Conservation (phyloP, 2,797 vertebrate genomes). For the Dryobates pubescens region DNA sequence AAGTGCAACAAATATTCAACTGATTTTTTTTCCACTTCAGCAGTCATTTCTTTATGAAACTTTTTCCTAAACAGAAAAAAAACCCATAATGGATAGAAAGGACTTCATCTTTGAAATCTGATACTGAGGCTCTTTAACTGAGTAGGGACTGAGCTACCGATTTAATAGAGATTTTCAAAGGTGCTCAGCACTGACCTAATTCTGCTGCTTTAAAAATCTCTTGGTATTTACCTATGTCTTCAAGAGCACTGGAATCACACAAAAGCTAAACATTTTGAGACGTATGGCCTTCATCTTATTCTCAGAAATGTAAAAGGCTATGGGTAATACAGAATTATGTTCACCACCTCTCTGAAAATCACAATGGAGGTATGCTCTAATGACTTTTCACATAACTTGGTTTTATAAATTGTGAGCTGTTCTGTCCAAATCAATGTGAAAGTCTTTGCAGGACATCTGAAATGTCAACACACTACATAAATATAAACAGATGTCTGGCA, state of each 20-base stretch:
- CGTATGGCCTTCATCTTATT: background rate
- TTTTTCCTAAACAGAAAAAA: background rate
- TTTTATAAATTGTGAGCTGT: background rate
- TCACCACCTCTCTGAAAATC: background rate
- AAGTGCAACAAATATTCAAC: background rate
- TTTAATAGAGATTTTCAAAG: background rate
- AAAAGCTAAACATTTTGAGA: background rate
- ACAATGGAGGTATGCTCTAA: background rate
- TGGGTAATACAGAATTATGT: background rate
- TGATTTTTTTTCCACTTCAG: background rate
- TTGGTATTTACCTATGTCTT: background rate
- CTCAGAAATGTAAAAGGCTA: background rate
- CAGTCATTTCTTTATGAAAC: background rate
- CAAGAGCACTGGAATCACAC: background rate
- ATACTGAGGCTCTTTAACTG: background rate
- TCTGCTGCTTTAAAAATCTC: slow-evolving; percentile 12
- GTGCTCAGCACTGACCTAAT: background rate
- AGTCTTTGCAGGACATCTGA: slow-evolving; percentile 20
- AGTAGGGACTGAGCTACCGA: background rate
- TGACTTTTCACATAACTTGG: background rate
- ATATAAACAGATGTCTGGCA: slow-evolving; percentile 8
- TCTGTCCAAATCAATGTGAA: slow-evolving; percentile 25
- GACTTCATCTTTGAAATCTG: background rate
- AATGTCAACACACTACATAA: slow-evolving; percentile 32
- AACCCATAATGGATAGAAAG: background rate